phyloP scores from a whole-genome alignment of 2,888 invertebrate genomes.

The Stenichneumon culpator region DNA sequence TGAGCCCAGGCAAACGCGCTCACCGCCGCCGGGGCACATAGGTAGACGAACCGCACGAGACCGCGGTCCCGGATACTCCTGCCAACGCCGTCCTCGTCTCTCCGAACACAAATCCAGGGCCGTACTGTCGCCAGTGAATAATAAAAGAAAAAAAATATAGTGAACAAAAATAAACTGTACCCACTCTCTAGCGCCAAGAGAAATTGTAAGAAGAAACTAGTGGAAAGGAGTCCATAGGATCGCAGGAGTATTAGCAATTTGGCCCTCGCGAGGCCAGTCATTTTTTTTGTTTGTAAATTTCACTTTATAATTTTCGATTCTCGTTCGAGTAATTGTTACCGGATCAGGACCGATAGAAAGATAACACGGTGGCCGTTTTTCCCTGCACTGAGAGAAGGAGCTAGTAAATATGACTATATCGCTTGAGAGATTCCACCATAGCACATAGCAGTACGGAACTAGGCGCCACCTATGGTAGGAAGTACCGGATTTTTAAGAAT shows the following conservation, averaged over 20 bases:
- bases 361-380: not conserved
- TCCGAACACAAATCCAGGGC: slow-evolving; percentile 54
- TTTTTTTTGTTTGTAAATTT: not conserved
- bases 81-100: slow-evolving; percentile 39
- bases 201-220: slow-evolving; percentile 5
- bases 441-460: too few species aligned
- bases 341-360: not conserved
- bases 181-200: slow-evolving; percentile 23
- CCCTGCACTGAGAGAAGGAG: too few species aligned
- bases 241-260: not conserved
- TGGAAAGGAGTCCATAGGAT: not conserved
- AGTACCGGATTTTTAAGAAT: too few species aligned
- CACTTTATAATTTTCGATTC: not conserved
- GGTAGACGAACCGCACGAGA: slow-evolving; percentile 67
- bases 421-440: too few species aligned
- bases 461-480: too few species aligned
- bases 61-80: slow-evolving; percentile 67
- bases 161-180: slow-evolving; percentile 33
- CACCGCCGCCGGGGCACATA: slow-evolving; percentile 48
- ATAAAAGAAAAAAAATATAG: not conserved
- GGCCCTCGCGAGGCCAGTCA: not conserved
- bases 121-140: slow-evolving; percentile 39
- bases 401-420: too few species aligned
- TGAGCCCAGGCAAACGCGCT: slow-evolving; percentile 63
- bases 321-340: not conserved